Evolutionary conservation across 2,888 invertebrate species (phyloP).

Genomic region (Caenorhabditis sp.): DNA sequence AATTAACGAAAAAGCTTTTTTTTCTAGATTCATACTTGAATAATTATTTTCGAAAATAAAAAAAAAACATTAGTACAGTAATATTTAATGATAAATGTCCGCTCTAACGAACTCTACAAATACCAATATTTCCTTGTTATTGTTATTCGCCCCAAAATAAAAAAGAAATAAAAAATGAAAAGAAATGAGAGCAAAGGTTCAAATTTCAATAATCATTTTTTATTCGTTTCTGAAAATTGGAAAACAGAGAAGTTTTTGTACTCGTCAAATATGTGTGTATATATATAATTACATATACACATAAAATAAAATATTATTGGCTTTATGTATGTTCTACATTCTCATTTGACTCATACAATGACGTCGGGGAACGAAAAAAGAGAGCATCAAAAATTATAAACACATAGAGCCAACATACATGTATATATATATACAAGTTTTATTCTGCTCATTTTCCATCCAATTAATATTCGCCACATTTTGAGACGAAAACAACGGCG

Average conservation of each 20-base stretch:
- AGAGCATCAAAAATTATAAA: neutral
- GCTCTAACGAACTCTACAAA: no score
- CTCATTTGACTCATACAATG: neutral
- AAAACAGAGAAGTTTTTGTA: neutral
- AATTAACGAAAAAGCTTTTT: no score
- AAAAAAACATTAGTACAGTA: no score
- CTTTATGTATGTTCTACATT: no score
- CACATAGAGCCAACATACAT: neutral
- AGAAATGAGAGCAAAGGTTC: neutral
- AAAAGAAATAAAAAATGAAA: no score
- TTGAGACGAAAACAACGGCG: no score
- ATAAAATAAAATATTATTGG: neutral
- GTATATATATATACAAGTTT: neutral
- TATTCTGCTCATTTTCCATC: no score
- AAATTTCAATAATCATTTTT: neutral
- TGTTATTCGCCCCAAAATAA: neutral
- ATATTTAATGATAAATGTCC: no score
- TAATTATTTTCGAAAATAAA: no score
- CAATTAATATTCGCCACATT: no score
- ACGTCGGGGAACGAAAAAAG: neutral
- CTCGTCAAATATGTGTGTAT: neutral
- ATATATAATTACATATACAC: neutral
- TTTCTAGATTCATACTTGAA: neutral
- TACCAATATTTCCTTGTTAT: no score
- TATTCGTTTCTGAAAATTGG: neutral